Conservation (phyloP, 2,113 vertebrate genomes). For the Egretta garzetta region DNA sequence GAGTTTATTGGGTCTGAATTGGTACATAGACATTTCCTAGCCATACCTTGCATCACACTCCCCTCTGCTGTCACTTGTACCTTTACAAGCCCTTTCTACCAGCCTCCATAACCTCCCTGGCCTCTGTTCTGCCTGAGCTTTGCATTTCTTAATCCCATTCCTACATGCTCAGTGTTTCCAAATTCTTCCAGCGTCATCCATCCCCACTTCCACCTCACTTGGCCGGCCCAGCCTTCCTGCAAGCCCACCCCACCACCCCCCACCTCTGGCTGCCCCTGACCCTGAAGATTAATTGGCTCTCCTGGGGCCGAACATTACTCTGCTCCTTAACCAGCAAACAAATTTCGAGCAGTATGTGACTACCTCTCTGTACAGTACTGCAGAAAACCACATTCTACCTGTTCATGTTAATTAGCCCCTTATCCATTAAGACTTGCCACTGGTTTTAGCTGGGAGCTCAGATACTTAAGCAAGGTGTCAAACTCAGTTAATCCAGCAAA, state of each 20-base stretch:
- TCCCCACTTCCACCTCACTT: neutral
- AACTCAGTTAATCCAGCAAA: neutral
- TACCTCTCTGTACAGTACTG: neutral
- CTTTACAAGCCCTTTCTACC: neutral
- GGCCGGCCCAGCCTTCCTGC: accelerated
- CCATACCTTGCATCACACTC: neutral
- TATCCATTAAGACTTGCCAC: neutral
- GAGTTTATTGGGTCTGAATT: neutral
- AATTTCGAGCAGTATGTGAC: neutral
- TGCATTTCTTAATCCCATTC: neutral
- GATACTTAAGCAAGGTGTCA: neutral
- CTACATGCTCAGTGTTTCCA: neutral
- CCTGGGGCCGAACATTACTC: accelerated
- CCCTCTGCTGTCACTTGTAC: neutral
- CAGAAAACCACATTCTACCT: neutral
- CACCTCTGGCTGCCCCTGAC: accelerated
- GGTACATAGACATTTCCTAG: accelerated
- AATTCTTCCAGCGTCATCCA: accelerated
- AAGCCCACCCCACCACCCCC: too few species aligned
- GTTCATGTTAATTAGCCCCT: neutral
- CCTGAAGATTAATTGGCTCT: neutral
- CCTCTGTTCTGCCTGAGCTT: neutral
- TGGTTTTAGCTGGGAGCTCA: neutral
- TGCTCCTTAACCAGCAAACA: neutral
- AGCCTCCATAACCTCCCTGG: neutral